Evolutionary conservation across 1,140 invertebrate species (phyloP).

Genomic region (Hesperophylax magnus): DNA sequence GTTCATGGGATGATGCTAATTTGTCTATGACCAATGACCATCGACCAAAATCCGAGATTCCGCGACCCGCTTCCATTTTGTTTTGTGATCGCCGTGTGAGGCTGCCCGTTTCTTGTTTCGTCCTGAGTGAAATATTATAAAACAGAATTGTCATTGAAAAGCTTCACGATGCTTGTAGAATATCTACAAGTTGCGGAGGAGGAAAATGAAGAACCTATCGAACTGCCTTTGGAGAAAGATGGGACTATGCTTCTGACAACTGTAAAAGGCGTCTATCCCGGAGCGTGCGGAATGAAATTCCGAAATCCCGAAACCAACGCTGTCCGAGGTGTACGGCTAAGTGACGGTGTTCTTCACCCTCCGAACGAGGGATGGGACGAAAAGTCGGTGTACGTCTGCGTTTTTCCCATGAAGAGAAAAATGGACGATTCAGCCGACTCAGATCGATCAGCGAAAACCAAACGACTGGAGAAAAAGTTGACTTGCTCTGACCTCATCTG

Average conservation of each 20-base stretch:
- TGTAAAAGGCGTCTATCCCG: conserved; percentile 92
- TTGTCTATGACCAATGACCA: background rate
- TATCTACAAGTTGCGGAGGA: conserved; percentile 88
- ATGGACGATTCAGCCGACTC: conserved; percentile 84
- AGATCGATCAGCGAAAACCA: conserved; percentile 89
- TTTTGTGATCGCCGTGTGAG: background rate
- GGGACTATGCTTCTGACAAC: conserved; percentile 90
- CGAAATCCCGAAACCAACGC: conserved; percentile 88
- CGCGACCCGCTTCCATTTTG: conserved; percentile 11
- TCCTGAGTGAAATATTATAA: background rate
- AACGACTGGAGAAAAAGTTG: conserved; percentile 90
- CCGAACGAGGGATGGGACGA: conserved; percentile 90
- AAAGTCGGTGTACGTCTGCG: conserved; percentile 75
- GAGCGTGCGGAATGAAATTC: conserved; percentile 95
- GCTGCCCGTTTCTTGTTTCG: conserved; percentile 2
- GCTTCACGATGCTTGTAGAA: conserved; percentile 66
- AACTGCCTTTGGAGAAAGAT: conserved; percentile 93
- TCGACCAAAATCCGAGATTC: background rate
- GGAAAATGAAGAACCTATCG: conserved; percentile 92
- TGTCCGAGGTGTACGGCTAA: conserved; percentile 89
- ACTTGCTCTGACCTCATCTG: conserved; percentile 98
- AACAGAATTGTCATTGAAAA: background rate
- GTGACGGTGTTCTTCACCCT: conserved; percentile 89
- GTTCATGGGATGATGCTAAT: background rate
- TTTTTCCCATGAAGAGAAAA: conserved; percentile 85